Percentiles rank a stretch among this genome's conserved stretches.
phyloP scores from a whole-genome alignment of 1,140 invertebrate species.

The Ceratina calcarata region DNA sequence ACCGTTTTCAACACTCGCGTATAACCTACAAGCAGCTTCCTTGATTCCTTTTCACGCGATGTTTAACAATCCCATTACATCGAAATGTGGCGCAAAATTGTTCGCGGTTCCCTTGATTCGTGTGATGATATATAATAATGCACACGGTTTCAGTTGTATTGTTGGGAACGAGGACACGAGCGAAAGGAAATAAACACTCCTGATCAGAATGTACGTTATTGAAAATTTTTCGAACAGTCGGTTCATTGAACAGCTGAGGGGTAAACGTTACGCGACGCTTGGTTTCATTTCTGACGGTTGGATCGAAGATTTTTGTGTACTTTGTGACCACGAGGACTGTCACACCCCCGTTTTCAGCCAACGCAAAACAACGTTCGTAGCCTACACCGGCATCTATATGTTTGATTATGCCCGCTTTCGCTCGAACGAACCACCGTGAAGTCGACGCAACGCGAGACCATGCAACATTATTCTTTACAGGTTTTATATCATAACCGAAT shows the following conservation, averaged over 20 bases:
- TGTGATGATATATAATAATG: neutral
- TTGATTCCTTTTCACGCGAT: neutral
- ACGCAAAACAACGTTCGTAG: conserved; percentile 9
- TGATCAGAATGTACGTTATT: neutral
- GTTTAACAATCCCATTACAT: neutral
- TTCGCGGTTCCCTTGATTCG: neutral
- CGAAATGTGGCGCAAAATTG: neutral
- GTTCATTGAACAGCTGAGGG: neutral
- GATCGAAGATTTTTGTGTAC: neutral
- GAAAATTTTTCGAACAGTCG: neutral
- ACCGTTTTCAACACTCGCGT: neutral
- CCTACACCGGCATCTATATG: conserved; percentile 11
- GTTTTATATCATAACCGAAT: conserved; percentile 1
- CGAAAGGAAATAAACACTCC: conserved; percentile 14
- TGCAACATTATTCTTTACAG: neutral
- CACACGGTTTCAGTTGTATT: neutral
- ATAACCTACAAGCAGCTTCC: conserved; percentile 34
- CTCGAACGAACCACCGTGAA: neutral
- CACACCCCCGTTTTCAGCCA: conserved; percentile 25
- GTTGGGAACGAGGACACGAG: neutral
- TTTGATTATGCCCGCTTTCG: neutral
- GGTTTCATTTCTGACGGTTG: neutral
- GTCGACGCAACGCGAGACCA: neutral
- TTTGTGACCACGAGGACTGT: neutral
- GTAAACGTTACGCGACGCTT: neutral